Conservation (phyloP, 2,113 vertebrate genomes). For the Desmodus rotundus region DNA sequence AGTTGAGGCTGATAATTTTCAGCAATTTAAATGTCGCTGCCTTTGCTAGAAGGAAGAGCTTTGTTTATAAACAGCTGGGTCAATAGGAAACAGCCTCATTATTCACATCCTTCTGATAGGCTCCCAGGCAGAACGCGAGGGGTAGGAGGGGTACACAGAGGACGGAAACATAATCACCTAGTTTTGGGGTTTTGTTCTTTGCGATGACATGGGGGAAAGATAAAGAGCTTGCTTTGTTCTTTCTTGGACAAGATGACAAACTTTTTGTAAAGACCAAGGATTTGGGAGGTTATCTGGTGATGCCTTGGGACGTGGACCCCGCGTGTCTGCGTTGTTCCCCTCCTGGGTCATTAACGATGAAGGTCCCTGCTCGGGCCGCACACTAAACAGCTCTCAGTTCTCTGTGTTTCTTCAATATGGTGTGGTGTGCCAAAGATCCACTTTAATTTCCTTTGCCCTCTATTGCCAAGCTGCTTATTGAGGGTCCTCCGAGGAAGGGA, state of each 20-base stretch:
- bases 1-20: conserved; percentile 76
- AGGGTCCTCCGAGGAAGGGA: background rate
- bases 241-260: background rate
- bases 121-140: background rate
- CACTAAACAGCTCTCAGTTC: background rate
- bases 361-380: background rate
- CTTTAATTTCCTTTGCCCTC: background rate
- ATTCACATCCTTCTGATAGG: background rate
- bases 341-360: background rate
- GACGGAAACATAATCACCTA: background rate
- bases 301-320: background rate
- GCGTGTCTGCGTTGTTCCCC: background rate
- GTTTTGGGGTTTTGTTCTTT: background rate
- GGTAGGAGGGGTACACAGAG: background rate
- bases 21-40: conserved; percentile 73
- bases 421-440: background rate
- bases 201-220: background rate
- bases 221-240: background rate
- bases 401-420: background rate
- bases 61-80: conserved; percentile 62
- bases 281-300: background rate
- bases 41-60: conserved; percentile 69
- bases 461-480: background rate
- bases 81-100: conserved; percentile 59
- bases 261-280: background rate